phyloP scores from a whole-genome alignment of 2,888 invertebrate species.

The Drosophila nigricruria region DNA sequence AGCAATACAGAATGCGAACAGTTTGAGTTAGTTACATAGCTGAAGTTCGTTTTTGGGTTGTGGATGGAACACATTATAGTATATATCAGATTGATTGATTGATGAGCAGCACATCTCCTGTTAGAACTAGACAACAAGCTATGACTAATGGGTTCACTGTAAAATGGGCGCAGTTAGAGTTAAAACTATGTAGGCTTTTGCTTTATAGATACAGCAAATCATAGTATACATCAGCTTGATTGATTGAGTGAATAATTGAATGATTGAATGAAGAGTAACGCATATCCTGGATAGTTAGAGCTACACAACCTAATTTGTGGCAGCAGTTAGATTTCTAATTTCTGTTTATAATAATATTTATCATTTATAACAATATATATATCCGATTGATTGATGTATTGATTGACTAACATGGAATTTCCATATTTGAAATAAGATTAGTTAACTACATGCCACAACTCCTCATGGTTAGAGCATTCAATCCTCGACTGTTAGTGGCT shows the following conservation, averaged over 20 bases:
- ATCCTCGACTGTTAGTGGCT: neutral
- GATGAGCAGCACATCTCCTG: too few species aligned
- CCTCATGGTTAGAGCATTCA: conserved; percentile 3
- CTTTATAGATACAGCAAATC: neutral
- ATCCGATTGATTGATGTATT: neutral
- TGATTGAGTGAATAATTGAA: neutral
- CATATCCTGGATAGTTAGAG: neutral
- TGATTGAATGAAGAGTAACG: neutral
- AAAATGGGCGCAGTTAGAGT: too few species aligned
- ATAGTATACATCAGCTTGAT: neutral
- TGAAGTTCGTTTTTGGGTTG: too few species aligned
- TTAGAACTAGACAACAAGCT: too few species aligned
- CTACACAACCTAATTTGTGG: neutral
- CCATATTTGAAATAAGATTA: neutral
- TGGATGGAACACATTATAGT: neutral
- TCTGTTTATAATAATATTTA: neutral
- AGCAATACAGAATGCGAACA: neutral
- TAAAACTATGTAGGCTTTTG: neutral
- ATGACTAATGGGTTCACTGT: too few species aligned
- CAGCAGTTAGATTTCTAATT: neutral
- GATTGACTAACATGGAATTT: neutral
- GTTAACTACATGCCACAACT: neutral
- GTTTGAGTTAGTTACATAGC: neutral
- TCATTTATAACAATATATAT: neutral
- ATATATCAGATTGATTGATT: conserved; percentile 1